Percentiles rank a stretch among this genome's conserved stretches.
phyloP scores from a whole-genome alignment of 2,797 vertebrate species.

The Pachyuromys duprasi region DNA sequence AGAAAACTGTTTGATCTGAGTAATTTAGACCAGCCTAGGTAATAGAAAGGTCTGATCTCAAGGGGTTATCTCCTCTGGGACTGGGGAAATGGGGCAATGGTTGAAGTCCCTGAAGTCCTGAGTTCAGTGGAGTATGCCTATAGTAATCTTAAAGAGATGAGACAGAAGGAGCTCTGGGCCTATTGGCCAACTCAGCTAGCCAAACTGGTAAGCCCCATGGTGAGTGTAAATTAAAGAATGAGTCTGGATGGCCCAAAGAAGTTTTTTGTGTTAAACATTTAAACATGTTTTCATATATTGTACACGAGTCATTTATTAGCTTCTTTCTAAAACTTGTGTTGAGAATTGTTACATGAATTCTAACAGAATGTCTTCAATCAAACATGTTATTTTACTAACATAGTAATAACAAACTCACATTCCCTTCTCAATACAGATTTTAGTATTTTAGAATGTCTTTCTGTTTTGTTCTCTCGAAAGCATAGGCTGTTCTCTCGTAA shows the following conservation, averaged over 20 bases:
- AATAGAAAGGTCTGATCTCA: background rate
- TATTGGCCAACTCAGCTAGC: background rate
- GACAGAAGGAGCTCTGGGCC: background rate
- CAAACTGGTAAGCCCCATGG: background rate
- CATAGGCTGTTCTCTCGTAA: conserved; percentile 76
- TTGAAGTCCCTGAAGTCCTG: background rate
- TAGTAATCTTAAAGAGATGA: background rate
- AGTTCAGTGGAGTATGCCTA: background rate
- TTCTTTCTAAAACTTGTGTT: conserved; percentile 34
- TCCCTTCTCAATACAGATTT: conserved; percentile 51
- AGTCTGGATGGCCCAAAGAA: conserved; percentile 4
- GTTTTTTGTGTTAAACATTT: background rate
- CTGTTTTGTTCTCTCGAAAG: conserved; percentile 78
- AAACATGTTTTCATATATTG: background rate
- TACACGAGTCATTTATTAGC: background rate
- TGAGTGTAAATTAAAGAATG: conserved; percentile 43
- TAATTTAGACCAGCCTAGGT: background rate
- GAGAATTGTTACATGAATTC: conserved; percentile 40
- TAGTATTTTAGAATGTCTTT: conserved; percentile 45
- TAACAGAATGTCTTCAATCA: conserved; percentile 50
- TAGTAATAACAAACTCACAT: conserved; percentile 40
- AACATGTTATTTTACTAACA: conserved; percentile 61
- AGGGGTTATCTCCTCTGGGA: background rate
- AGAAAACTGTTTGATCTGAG: background rate
- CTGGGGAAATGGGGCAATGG: background rate